Evolutionary conservation across 2,797 vertebrate species (phyloP).

Genomic region (Cichlasoma orientale): DNA sequence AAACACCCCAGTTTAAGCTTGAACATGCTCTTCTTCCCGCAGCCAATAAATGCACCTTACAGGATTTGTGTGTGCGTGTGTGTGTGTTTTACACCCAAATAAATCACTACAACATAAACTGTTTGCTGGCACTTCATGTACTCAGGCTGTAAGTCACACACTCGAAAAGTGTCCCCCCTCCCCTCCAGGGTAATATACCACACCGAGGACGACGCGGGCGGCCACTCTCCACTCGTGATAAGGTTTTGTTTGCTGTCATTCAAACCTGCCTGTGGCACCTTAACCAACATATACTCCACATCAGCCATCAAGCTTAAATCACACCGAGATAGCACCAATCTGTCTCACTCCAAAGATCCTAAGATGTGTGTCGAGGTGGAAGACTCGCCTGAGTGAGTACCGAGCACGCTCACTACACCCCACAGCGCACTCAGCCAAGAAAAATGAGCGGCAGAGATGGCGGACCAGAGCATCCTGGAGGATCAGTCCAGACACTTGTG

Average conservation of each 20-base stretch:
- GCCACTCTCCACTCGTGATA: conserved; percentile 36
- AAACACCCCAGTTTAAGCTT: neutral
- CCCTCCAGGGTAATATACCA: neutral
- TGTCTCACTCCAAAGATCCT: conserved; percentile 27
- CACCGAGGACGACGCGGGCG: conserved; percentile 2
- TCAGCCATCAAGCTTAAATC: conserved; percentile 30
- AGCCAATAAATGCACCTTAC: neutral
- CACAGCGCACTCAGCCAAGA: neutral
- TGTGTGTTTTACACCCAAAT: neutral
- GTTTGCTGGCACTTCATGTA: conserved; percentile 1
- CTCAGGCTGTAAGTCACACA: conserved; percentile 22
- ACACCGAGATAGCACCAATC: conserved; percentile 17
- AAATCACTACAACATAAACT: conserved; percentile 15
- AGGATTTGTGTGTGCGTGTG: neutral
- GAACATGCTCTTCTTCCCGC: neutral
- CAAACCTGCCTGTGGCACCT: conserved; percentile 21
- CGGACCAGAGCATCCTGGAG: neutral
- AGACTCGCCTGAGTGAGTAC: conserved; percentile 20
- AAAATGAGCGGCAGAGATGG: neutral
- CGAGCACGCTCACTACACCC: neutral
- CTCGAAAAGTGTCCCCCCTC: conserved; percentile 4
- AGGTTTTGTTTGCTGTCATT: conserved; percentile 44
- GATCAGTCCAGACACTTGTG: neutral
- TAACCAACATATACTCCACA: neutral
- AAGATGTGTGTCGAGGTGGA: conserved; percentile 7